phyloP scores from a whole-genome alignment of 2,113 vertebrate species.

The Gavia stellata region DNA sequence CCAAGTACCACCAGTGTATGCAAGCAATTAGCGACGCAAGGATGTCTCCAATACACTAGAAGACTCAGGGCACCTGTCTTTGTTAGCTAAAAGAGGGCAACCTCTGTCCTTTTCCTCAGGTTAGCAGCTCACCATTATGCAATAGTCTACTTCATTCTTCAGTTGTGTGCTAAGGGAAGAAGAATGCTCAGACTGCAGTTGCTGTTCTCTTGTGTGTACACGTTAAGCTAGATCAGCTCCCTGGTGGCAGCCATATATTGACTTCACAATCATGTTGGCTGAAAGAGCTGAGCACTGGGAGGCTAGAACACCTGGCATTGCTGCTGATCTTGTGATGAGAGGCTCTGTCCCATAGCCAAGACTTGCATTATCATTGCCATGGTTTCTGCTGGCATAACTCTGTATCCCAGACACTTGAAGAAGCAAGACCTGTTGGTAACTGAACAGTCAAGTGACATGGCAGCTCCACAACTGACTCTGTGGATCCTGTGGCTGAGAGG shows the following conservation, averaged over 20 bases:
- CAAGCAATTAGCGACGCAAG: background rate
- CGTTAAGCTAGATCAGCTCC: background rate
- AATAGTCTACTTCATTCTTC: background rate
- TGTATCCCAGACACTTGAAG: background rate
- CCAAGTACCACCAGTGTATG: background rate
- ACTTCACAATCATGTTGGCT: background rate
- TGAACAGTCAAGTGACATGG: background rate
- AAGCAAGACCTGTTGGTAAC: background rate
- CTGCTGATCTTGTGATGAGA: background rate
- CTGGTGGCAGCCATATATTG: background rate
- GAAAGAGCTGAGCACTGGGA: background rate
- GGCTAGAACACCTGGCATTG: background rate
- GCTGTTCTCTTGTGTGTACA: background rate
- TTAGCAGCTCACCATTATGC: background rate
- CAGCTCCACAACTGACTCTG: background rate
- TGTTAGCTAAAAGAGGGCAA: background rate
- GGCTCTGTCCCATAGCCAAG: background rate
- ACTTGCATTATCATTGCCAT: background rate
- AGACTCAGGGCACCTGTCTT: background rate
- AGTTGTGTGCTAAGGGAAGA: background rate
- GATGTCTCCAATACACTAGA: background rate
- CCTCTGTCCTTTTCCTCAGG: background rate
- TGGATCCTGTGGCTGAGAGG: background rate
- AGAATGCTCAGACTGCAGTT: background rate
- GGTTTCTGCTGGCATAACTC: background rate